These are phyloP conservation scores for Aricia artaxerxes DNA, from an alignment of 2,888 invertebrate genomes.

Conservation along the genomic window DNA sequence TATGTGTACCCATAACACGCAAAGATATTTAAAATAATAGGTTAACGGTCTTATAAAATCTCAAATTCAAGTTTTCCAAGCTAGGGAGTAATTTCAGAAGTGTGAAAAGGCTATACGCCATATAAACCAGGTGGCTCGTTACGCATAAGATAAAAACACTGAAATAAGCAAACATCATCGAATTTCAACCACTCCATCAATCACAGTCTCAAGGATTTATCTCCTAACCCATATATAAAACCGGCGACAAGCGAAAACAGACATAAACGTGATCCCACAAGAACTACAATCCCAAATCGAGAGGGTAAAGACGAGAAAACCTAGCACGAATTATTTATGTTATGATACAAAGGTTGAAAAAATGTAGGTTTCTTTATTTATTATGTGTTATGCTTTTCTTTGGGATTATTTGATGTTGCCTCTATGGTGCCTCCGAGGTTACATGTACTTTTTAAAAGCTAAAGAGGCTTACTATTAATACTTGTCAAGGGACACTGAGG, in stretches of 20 bases:
- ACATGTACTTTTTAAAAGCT: slow-evolving; percentile 10
- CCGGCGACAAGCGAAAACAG: slow-evolving; percentile 48
- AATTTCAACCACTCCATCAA: slow-evolving; percentile 65
- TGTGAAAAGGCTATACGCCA: background rate
- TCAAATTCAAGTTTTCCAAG: background rate
- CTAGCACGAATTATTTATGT: slow-evolving; percentile 44
- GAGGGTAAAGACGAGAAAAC: slow-evolving; percentile 35
- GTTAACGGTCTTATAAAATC: too few species aligned
- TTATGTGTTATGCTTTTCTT: slow-evolving; percentile 39
- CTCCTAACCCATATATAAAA: slow-evolving; percentile 68
- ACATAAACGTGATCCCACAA: slow-evolving; percentile 15
- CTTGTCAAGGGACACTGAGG: background rate
- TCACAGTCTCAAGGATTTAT: slow-evolving; percentile 71
- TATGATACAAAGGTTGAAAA: slow-evolving; percentile 41
- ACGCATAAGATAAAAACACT: slow-evolving; percentile 18
- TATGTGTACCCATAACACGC: too few species aligned
- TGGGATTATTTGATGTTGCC: slow-evolving; percentile 36
- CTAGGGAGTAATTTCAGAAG: background rate
- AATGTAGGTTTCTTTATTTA: slow-evolving; percentile 42
- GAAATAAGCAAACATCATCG: slow-evolving; percentile 42
- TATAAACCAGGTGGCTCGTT: slow-evolving; percentile 27
- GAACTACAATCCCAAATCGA: background rate
- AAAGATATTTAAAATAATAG: too few species aligned
- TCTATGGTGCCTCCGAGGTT: background rate
- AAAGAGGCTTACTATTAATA: slow-evolving; percentile 21